Percentiles rank a stretch among this genome's conserved stretches.
Evolutionary conservation across 2,888 invertebrate genomes (phyloP).

Genomic region (Stenichneumon culpator): DNA sequence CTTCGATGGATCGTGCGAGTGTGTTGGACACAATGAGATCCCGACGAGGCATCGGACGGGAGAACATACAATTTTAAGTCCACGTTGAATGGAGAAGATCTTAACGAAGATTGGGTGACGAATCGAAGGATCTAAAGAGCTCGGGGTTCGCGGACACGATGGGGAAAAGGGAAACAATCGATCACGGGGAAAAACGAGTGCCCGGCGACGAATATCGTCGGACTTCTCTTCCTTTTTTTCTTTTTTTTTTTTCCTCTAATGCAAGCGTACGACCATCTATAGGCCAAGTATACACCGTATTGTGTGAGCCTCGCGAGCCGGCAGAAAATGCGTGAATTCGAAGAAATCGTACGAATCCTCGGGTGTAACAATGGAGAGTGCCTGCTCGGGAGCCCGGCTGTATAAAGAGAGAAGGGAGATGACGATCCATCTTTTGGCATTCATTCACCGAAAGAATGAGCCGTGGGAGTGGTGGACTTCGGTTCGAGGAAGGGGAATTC

Average conservation of each 20-base stretch:
- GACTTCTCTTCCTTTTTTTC: conserved; percentile 28
- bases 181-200: conserved; percentile 61
- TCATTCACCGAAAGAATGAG: conserved; percentile 81
- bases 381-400: conserved; percentile 45
- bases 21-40: conserved; percentile 14
- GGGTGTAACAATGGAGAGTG: conserved; percentile 73
- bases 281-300: conserved; percentile 22
- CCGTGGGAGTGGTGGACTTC: conserved; percentile 72
- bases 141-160: background rate
- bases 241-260: conserved; percentile 36
- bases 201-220: conserved; percentile 54
- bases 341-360: conserved; percentile 77
- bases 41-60: conserved; percentile 24
- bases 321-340: conserved; percentile 79
- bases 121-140: conserved; percentile 54
- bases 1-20: conserved; percentile 49
- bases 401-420: conserved; percentile 75
- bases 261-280: conserved; percentile 23
- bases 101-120: conserved; percentile 64
- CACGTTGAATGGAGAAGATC: conserved; percentile 40
- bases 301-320: conserved; percentile 71
- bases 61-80: conserved; percentile 41
- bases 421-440: conserved; percentile 82
- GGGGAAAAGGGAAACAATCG: conserved; percentile 64
- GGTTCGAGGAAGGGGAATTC: conserved; percentile 52